Base-by-base conservation (phyloP, 2,888 invertebrate genomes). In the Hyles lineata region DNA sequence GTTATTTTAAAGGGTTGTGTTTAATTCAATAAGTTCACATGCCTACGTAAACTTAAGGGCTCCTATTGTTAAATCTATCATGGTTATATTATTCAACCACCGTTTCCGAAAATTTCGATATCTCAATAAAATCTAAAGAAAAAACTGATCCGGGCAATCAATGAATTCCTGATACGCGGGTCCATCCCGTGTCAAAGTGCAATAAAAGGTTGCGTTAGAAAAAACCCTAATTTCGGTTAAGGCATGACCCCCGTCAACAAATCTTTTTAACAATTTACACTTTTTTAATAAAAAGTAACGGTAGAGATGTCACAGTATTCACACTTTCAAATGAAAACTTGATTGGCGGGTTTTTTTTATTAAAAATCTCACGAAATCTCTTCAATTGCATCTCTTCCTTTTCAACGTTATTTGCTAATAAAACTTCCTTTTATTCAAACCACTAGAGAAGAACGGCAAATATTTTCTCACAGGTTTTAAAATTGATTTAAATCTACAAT, bases 231-330 rank as follows among this genome's bases (percentile, higher is more conserved):
- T 93, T 93, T 93, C 79, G 90, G 91, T 90, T 88, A 79, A 86
- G 92, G 90, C 90, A 91, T 94, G 94, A 94, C 94, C 94, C 94
- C 93, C 91, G 90, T 94, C 93, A 93, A 92, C 91, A 87, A 79
- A 89, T 90, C 92, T 92, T 92, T 92, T 81, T 62, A 74, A 77
- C 77, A 88, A 87, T 89, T 91, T 87, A 90, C 90, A 91, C 89
- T 91, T 93, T 94, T 92, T 92, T 86, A 83, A 79, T 78, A 90
- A 90, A 85, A 80, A 78, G 86, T 90, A 93, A 93, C 93, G 92
- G 93, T 89, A 87, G 87, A 87, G 85, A 91, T 91, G 92, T 92
- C 92, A 87, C 80, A 72, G 89, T 85, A 87, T 88, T 90, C 88
- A 86, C 86, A 91, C 85, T 91, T 91, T 89, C 87, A 90, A 92